A percentile compares a stretch with the other conserved stretches of the same genome.
Conservation (phyloP, 2,113 vertebrate genomes). For the Chloropsis hardwickii region DNA sequence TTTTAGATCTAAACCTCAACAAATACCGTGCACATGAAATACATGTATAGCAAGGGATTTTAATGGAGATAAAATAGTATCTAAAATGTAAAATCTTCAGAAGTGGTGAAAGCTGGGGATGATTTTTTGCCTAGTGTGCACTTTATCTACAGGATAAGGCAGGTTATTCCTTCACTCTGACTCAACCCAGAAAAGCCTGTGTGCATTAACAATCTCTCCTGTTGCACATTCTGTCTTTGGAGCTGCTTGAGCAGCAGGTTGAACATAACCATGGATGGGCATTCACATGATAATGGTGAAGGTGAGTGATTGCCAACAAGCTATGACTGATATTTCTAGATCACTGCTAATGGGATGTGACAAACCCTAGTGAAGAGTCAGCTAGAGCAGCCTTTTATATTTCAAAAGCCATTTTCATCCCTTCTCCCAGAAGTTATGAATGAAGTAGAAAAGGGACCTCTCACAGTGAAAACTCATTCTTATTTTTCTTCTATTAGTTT, state of each 20-base stretch:
- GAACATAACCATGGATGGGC: background rate
- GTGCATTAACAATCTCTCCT: background rate
- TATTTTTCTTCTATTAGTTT: slow-evolving; percentile 3
- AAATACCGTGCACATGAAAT: background rate
- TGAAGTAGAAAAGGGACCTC: background rate
- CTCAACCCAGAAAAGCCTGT: background rate
- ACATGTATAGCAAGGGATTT: background rate
- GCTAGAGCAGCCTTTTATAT: background rate
- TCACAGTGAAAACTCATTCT: slow-evolving; percentile 4
- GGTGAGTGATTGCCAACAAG: background rate
- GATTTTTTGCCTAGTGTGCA: background rate
- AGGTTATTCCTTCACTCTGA: background rate
- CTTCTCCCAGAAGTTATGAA: background rate
- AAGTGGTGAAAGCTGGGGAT: background rate
- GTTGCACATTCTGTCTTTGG: background rate
- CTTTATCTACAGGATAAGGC: background rate
- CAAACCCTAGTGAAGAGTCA: background rate
- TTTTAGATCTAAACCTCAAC: background rate
- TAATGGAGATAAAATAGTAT: background rate
- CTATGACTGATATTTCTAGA: background rate
- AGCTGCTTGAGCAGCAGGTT: background rate
- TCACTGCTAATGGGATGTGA: background rate
- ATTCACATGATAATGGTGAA: background rate
- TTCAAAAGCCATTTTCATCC: slow-evolving; percentile 30
- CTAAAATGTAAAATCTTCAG: background rate